phyloP scores from a whole-genome alignment of 2,888 invertebrate species.

The Sabellastarte sp. region DNA sequence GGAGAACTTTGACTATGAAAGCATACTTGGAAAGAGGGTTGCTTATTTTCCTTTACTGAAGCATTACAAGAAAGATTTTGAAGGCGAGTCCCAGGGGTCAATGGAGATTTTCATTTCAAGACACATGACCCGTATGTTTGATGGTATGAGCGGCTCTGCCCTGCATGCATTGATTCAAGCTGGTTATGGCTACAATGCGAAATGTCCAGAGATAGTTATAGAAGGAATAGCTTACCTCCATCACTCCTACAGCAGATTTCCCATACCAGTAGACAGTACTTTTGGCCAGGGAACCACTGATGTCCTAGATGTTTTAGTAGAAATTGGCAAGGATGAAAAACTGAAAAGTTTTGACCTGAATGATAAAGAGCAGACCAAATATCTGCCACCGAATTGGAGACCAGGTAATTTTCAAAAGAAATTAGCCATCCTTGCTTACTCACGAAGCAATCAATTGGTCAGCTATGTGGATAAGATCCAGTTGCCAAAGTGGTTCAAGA shows the following conservation, averaged over 20 bases:
- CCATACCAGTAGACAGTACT: neutral
- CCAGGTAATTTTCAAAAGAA: neutral
- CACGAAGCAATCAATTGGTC: neutral
- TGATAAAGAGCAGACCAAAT: neutral
- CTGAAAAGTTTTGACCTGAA: too few relatives aligned
- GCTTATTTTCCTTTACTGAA: neutral
- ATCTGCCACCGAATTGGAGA: neutral
- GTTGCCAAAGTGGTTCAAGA: neutral
- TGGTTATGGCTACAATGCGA: constrained; percentile 5
- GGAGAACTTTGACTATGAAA: neutral
- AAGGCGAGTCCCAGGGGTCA: neutral
- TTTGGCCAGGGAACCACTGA: neutral
- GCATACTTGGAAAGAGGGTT: neutral
- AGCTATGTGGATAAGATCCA: neutral
- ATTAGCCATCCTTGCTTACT: neutral
- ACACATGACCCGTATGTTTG: constrained; percentile 6
- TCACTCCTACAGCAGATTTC: neutral
- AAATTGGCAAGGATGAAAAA: neutral
- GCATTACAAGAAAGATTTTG: neutral
- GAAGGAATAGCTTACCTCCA: constrained; percentile 15
- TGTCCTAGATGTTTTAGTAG: neutral
- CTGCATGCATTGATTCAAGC: constrained; percentile 10
- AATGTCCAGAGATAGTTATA: neutral
- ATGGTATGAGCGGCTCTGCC: constrained; percentile 2
- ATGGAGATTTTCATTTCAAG: neutral